Evolutionary conservation across 64 coral and sea anemone species (phyloP), one percentile per base, ranked within the genome.

Genomic region (Dendronephthya gigantea): DNA sequence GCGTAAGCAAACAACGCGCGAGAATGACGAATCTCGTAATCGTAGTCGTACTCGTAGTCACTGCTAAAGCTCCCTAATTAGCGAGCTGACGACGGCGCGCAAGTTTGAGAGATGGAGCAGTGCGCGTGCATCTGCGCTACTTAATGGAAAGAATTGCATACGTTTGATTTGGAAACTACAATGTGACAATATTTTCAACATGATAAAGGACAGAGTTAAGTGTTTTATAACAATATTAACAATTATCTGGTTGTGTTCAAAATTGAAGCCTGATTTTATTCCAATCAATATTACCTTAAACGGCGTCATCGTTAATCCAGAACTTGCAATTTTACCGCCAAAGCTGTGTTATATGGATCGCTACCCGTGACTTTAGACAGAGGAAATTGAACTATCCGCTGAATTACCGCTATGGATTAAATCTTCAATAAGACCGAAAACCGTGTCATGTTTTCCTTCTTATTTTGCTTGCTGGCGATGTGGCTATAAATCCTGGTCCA

Each of bases 401-500:
- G 9, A 39, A 39, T 12, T 79, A 79, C 22, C 72, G 72, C 28
- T 79, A 79, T 79, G 72, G 72, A 16, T 36, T 79, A 34, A 33
- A 79, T 19, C 72, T 79, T 10, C 27, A 79, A 29, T 35, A 35
- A 34, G 15, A 31, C 15, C 72, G 31, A 22, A 76, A 76, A 28
- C 15, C 22, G 17, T 4, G 14, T 79, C 3, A 79, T 9, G 13
- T 79, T 16, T 79, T 36, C 36, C 32, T 79, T 17, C 36, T 34
- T 16, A 76, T 76, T 34, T 30, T 76, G 12, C 69, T 76, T 30
- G 69, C 69, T 76, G 69, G 69, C 12, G 82, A 85, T 17, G 68
- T 90, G 28, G 83, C 88, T 17, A 35, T 65, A 23, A 90, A 74
- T 56, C 83, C 83, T 32, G 59, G 59, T 34, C 82, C 88, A n/a